phyloP scores from a whole-genome alignment of 2,888 invertebrate genomes.

The Pristionchus japonicus region DNA sequence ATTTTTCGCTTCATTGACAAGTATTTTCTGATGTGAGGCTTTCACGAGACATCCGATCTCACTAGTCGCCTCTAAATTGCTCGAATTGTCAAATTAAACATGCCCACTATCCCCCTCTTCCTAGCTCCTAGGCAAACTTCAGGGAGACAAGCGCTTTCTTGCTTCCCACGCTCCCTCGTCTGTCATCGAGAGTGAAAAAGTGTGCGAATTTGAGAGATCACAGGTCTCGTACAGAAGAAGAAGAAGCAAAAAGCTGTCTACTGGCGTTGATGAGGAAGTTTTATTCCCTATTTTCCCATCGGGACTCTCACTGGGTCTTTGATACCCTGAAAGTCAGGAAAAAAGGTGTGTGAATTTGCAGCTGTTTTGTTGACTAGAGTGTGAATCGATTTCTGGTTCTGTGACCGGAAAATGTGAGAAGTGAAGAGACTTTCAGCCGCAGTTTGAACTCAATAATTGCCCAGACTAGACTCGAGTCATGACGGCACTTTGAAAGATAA shows the following conservation, averaged over 20 bases:
- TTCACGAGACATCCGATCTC: background rate
- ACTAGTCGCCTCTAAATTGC: background rate
- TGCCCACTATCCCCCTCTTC: background rate
- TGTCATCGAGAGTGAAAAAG: background rate
- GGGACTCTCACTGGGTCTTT: background rate
- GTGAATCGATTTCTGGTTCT: background rate
- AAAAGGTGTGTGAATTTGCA: background rate
- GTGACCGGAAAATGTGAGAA: no score
- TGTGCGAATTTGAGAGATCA: no score
- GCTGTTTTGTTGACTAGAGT: no score
- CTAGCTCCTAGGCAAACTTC: background rate
- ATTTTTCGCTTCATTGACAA: background rate
- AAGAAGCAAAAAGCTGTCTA: background rate
- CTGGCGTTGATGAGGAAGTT: background rate
- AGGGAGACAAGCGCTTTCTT: background rate
- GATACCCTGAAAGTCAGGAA: background rate
- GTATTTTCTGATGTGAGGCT: background rate
- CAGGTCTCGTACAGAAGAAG: no score
- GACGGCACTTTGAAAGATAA: background rate
- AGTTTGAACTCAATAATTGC: background rate
- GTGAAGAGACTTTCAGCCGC: background rate
- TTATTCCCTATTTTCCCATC: background rate
- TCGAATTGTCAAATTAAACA: conserved; percentile 32
- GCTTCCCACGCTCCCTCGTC: background rate
- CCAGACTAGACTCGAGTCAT: background rate